These are phyloP conservation scores for Homarus americanus DNA, from an alignment of 1,140 invertebrate species.

Conservation along the genomic window DNA sequence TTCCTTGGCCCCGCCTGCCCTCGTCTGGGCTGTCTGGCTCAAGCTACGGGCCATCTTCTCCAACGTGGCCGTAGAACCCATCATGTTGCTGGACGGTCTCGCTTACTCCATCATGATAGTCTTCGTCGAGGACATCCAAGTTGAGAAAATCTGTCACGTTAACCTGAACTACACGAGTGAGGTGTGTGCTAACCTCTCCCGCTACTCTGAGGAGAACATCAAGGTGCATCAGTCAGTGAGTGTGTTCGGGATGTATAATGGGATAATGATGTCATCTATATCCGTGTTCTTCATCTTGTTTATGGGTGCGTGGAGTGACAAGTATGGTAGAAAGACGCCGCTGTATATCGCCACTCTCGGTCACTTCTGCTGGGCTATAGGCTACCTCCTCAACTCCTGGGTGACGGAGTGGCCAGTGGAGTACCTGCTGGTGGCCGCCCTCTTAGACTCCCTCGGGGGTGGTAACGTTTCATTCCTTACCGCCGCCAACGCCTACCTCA, in stretches of 20 bases:
- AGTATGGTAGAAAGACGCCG: slow-evolving; percentile 86
- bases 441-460: slow-evolving; percentile 83
- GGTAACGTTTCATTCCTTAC: slow-evolving; percentile 94
- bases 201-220: slow-evolving; percentile 85
- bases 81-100: slow-evolving; percentile 73
- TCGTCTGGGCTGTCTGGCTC: slow-evolving; percentile 58
- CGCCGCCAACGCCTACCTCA: slow-evolving; percentile 93
- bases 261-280: slow-evolving; percentile 72
- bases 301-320: slow-evolving; percentile 77
- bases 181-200: slow-evolving; percentile 85
- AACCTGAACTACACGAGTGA: slow-evolving; percentile 85
- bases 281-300: slow-evolving; percentile 75
- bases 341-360: slow-evolving; percentile 90
- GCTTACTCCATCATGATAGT: slow-evolving; percentile 73
- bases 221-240: slow-evolving; percentile 87
- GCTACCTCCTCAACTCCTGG: slow-evolving; percentile 88
- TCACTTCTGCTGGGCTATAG: slow-evolving; percentile 87
- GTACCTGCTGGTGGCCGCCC: slow-evolving; percentile 77
- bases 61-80: slow-evolving; percentile 64
- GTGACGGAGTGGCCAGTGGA: slow-evolving; percentile 86
- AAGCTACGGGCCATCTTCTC: slow-evolving; percentile 50
- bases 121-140: slow-evolving; percentile 82
- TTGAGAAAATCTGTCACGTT: slow-evolving; percentile 90
- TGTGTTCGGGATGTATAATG: slow-evolving; percentile 79
- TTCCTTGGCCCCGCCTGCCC: neutral